Base-by-base conservation (phyloP, 2,797 vertebrate genomes). In the Nyctibius grandis region DNA sequence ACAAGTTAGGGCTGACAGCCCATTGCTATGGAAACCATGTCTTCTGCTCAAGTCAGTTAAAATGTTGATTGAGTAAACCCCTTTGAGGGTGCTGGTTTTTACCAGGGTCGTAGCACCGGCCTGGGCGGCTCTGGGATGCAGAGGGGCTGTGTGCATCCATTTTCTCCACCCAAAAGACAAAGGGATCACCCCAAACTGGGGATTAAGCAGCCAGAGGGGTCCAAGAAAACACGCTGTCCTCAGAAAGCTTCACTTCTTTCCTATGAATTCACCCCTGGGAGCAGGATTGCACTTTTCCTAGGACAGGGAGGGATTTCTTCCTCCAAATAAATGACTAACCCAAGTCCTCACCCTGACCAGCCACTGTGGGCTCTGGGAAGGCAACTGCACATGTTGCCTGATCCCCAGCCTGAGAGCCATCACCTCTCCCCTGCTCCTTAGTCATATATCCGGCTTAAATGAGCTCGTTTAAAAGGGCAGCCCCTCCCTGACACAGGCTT, bases 1-100 rank as follows among this genome's bases (percentile, higher is more conserved):
- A 95, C 64, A 16, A 73, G 40, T 34, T 34, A 47, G 73, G 73
- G 45, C 69, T 63, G 83, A 12, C 4, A 23, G 85, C 88, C 63
- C 34, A 54, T 82, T 79, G 90, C 88, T 85, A 29, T 95, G 87
- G 91, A 72, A 92, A 86, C 88, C 1, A 0, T 20, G 78, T 69
- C 57, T 40, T 82, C 65, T 80, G 21, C 82, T 95, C 34, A 38
- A 78, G 63, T 87, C 89, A 68, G 92, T 95, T 93, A 95, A 93
- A 95, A 51, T 29, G 2, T 8, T 22, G 51, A 48, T 69, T 63
- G 72, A 57, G 79, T 73, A 95, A 95, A 90, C 9, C 6, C 22
- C 9, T 57, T 19, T 19, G 21, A 47, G 20, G 3, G 18, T 50
- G 34, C 34, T 67, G 90, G 9, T 21, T 91, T 88, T 64, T 72